Evolutionary conservation across 2,888 invertebrate species (phyloP), one percentile per base, ranked within the genome.

Genomic region (Cantharis flavilabris): DNA sequence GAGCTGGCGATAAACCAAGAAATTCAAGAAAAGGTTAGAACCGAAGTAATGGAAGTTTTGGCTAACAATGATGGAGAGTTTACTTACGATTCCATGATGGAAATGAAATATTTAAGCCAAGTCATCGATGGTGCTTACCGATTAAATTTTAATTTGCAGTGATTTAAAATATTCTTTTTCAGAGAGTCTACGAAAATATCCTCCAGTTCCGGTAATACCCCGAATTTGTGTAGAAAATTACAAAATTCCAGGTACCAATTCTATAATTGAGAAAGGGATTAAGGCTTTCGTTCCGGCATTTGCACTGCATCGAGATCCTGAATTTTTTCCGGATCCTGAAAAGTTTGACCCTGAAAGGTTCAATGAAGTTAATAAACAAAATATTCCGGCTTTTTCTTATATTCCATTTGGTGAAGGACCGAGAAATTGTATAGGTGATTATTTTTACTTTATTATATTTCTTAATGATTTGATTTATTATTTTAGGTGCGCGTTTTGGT

Each of bases 71-170:
- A 87, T 7, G 87, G 88, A 0, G 80, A 88, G 77, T 80, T 90
- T n/a, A 88, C 86, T 5, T 90, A 90, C 80, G 90, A 90, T 10
- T 86, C 88, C 1, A 80, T 90, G 73, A 84, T 84, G 80, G 89
- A 90, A 28, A 88, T 91, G 88, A 84, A 85, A 0, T 91, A 90
- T 81, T 80, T 91, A 75, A 89, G 89, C 69, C 87, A 88, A 82
- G 88, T 90, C 4, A 83, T 90, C 7, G 72, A 83, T n/a, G 83
- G 83, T 84, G 90, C n/a, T 5, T 49, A 49, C 2, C n/a, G 2
- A 26, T 26, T 7, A 7, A 26, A 26, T 26, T n/a, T 13, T 5
- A 3, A 4, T 49, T 49, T 1, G 2, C 33, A 49, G n/a, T 20
- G 20, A 26, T 20, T 64, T 16, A 3, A 30, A 20, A 14, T 65